Evolutionary conservation across 2,113 vertebrate species (phyloP).

Genomic region (Lophius piscatorius): DNA sequence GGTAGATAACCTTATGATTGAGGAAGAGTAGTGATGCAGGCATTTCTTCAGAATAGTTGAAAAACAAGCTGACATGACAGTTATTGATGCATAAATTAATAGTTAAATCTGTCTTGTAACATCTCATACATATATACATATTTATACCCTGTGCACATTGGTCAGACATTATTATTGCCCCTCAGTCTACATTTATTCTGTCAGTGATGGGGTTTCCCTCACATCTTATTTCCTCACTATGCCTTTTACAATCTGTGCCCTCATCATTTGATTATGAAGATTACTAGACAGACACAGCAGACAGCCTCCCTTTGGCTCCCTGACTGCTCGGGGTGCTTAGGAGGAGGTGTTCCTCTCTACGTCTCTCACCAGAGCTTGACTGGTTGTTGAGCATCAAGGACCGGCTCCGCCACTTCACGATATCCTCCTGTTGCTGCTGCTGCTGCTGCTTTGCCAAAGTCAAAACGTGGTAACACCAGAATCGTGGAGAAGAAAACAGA

Average conservation of each 20-base stretch:
- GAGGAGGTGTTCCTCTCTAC: conserved; percentile 57
- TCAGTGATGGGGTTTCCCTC: neutral
- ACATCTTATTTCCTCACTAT: conserved; percentile 4
- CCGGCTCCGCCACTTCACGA: conserved; percentile 40
- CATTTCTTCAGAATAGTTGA: neutral
- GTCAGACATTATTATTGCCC: too few relatives aligned
- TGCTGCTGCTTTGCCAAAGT: conserved; percentile 9
- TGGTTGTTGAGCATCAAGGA: conserved; percentile 26
- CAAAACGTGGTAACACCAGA: neutral
- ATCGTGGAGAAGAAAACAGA: conserved; percentile 1
- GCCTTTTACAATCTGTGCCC: conserved; percentile 14
- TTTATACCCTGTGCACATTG: neutral
- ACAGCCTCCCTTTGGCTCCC: conserved; percentile 15
- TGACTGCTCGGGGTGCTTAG: conserved; percentile 43
- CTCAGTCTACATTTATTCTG: conserved; percentile 5
- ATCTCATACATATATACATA: neutral
- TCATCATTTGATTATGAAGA: conserved; percentile 57
- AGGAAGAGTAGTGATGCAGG: conserved; percentile 9
- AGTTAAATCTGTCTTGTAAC: neutral
- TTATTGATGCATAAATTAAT: conserved; percentile 12
- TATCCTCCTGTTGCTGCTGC: conserved; percentile 10
- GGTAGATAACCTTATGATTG: conserved; percentile 1
- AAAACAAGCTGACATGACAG: conserved; percentile 2
- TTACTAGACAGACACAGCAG: conserved; percentile 28
- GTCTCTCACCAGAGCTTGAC: conserved; percentile 34